Base-by-base conservation (phyloP, 2,888 invertebrate species). In the Pyralis farinalis region DNA sequence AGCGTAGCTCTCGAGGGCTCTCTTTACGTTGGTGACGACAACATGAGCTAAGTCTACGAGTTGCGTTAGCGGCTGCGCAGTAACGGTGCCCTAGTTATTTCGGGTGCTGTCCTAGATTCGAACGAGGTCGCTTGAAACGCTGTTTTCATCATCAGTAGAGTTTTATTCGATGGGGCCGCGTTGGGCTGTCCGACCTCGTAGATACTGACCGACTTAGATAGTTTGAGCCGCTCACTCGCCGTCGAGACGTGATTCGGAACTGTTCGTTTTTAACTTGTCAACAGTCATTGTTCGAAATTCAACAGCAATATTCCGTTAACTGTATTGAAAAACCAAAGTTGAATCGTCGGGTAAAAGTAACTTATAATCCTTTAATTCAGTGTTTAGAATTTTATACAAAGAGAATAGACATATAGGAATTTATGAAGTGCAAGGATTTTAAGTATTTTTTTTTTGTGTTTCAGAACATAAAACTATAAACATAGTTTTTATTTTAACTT, bases 21-120 rank as follows among this genome's bases (percentile, higher is more conserved):
- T 53, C 33, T 29, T 25, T 54, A 44, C 30, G 50, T 47, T 64
- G 73, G 79, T 37, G 56, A 57, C 38, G 43, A 54, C 50, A 49
- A 41, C 56, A 62, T 62, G 61, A 54, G 58, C 55, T 58, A 55
- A 54, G 67, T 64, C 73, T 65, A 65, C 60, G 70, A 70, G 65
- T 77, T 75, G 74, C 73, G 76, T 69, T 77, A 74, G 76, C 77
- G 73, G 53, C 75, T 79, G 82, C 80, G 84, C 82, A 76, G 75
- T 82, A 78, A 83, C 79, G 71, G 74, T 80, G 86, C 67, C 84
- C 84, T 79, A 84, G 86, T 85, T 85, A 85, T 86, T 86, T 86
- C 64, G 83, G 87, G 78, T 82, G 70, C 71, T 71, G 86, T 76
- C 81, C 86, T 84, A 86, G 76, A 80, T 85, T 58, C 57, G 48